Evolutionary conservation across 2,888 invertebrate genomes (phyloP).

Genomic region (Nycteola revayana): DNA sequence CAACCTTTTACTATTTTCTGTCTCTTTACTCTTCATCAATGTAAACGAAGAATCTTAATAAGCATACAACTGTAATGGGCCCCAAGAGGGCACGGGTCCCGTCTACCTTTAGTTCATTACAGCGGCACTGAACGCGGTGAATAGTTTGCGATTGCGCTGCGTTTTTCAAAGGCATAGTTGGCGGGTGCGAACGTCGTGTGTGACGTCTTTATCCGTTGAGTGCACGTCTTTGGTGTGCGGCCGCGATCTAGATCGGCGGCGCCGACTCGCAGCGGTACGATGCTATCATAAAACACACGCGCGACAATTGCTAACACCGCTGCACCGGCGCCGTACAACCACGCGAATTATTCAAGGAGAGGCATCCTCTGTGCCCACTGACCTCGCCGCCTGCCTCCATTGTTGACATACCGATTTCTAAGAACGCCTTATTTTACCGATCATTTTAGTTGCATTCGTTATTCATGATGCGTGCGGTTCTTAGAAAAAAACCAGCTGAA

Average conservation of each 20-base stretch:
- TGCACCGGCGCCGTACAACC: conserved; percentile 64
- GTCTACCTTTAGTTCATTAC: too few species aligned
- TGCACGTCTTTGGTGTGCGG: conserved; percentile 68
- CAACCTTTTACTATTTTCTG: too few species aligned
- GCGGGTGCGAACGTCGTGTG: conserved; percentile 58
- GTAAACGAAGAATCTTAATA: too few species aligned
- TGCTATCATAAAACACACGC: conserved; percentile 68
- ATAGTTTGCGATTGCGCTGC: conserved; percentile 45
- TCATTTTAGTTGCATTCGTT: conserved; percentile 11
- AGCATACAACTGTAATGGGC: too few species aligned
- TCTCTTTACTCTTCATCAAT: too few species aligned
- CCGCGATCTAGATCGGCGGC: conserved; percentile 77
- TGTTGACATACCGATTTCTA: conserved; percentile 37
- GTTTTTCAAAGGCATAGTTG: conserved; percentile 72
- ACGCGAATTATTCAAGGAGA: conserved; percentile 69
- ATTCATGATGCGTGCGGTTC: background rate
- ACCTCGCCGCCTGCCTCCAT: conserved; percentile 33
- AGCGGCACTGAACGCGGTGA: conserved; percentile 20
- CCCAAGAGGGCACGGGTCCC: too few species aligned
- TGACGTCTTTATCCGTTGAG: conserved; percentile 76
- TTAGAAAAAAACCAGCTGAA: too few species aligned
- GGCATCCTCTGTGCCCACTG: conserved; percentile 41
- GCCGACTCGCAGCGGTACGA: conserved; percentile 62
- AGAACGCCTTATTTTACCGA: conserved; percentile 22
- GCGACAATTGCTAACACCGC: conserved; percentile 78